Conservation (phyloP, 2,888 invertebrate species). For the Apamea anceps region DNA sequence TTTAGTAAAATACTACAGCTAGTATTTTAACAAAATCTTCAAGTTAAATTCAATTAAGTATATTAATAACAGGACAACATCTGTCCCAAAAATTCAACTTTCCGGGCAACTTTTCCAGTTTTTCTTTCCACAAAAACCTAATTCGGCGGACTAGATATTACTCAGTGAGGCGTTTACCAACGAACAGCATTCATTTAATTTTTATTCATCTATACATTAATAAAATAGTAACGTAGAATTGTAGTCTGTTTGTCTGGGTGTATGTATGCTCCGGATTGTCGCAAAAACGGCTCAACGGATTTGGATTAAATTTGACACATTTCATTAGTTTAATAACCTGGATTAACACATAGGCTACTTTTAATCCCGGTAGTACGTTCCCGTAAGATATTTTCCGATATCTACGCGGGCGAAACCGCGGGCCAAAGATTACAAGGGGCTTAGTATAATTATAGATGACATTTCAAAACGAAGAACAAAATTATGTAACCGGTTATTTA, state of each 20-base stretch:
- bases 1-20: background rate
- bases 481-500: slow-evolving; percentile 19
- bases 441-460: background rate
- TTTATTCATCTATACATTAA: background rate
- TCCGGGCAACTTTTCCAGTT: background rate
- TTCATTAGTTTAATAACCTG: background rate
- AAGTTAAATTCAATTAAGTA: too few species aligned
- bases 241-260: background rate
- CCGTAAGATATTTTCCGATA: background rate
- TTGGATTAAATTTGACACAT: background rate
- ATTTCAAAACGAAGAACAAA: background rate
- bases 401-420: background rate
- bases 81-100: background rate
- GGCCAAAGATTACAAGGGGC: background rate
- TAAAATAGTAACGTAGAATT: background rate
- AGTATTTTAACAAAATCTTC: too few species aligned
- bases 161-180: background rate
- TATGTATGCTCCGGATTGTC: background rate
- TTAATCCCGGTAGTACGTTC: background rate
- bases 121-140: background rate
- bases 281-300: background rate
- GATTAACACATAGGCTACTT: background rate
- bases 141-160: background rate
- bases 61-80: too few species aligned
- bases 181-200: background rate